Conservation (phyloP, 2,113 vertebrate genomes). For the Erythrolamprus reginae region DNA sequence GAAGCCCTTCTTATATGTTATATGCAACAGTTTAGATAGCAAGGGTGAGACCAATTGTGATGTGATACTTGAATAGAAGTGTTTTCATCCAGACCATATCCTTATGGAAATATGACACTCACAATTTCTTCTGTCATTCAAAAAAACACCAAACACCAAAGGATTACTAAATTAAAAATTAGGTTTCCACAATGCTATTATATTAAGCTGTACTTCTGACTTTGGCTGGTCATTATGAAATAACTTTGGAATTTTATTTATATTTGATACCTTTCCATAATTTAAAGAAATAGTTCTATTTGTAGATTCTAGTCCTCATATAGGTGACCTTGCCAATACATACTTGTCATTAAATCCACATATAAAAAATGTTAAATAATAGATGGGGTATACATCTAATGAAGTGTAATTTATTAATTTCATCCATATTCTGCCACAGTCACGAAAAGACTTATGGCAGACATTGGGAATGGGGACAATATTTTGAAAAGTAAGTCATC, state of each 20-base stretch:
- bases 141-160: background rate
- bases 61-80: background rate
- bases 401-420: background rate
- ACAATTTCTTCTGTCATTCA: background rate
- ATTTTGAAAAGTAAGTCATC: constrained; percentile 18
- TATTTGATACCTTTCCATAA: constrained; percentile 28
- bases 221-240: constrained; percentile 17
- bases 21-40: background rate
- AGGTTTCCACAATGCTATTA: constrained; percentile 28
- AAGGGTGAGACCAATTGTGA: background rate
- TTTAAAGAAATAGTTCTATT: constrained; percentile 20
- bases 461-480: constrained; percentile 3
- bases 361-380: constrained; percentile 1
- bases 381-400: background rate
- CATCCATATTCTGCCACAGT: background rate
- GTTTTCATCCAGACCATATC: background rate
- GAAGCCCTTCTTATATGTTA: background rate
- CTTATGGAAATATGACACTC: background rate
- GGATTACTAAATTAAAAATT: constrained; percentile 8
- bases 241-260: constrained; percentile 11
- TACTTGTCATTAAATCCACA: background rate
- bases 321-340: background rate
- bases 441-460: background rate
- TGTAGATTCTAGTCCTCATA: background rate
- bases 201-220: constrained; percentile 7